Conservation (phyloP, 2,888 invertebrate species). For the Syrista parreyssii region DNA sequence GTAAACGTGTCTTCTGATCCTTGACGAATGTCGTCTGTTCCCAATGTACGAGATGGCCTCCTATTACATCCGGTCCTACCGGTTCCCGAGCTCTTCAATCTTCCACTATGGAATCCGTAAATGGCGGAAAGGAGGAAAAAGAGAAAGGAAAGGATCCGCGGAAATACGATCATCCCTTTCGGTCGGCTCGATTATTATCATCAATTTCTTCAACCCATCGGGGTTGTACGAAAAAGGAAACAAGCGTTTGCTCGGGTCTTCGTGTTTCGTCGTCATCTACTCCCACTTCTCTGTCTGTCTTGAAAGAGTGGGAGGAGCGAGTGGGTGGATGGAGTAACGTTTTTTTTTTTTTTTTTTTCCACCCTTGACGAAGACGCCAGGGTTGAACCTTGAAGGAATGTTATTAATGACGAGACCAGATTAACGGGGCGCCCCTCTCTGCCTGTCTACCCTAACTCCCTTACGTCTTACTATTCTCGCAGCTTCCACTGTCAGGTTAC, state of each 20-base stretch:
- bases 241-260: neutral
- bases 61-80: neutral
- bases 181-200: neutral
- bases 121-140: constrained; percentile 11
- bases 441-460: constrained; percentile 14
- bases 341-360: constrained; percentile 21
- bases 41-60: neutral
- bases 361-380: constrained; percentile 10
- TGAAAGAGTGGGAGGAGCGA: constrained; percentile 3
- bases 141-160: constrained; percentile 14
- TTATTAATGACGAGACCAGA: constrained; percentile 36
- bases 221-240: neutral
- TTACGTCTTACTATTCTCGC: constrained; percentile 29
- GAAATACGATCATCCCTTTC: neutral
- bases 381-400: constrained; percentile 27
- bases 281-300: neutral
- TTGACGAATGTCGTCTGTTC: neutral
- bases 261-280: neutral
- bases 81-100: neutral
- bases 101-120: neutral
- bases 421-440: constrained; percentile 30
- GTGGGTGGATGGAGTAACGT: constrained; percentile 16
- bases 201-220: neutral
- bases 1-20: neutral
- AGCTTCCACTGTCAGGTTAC: constrained; percentile 19